phyloP scores from a whole-genome alignment of 2,888 invertebrate genomes.

The Amaurobius ferox region DNA sequence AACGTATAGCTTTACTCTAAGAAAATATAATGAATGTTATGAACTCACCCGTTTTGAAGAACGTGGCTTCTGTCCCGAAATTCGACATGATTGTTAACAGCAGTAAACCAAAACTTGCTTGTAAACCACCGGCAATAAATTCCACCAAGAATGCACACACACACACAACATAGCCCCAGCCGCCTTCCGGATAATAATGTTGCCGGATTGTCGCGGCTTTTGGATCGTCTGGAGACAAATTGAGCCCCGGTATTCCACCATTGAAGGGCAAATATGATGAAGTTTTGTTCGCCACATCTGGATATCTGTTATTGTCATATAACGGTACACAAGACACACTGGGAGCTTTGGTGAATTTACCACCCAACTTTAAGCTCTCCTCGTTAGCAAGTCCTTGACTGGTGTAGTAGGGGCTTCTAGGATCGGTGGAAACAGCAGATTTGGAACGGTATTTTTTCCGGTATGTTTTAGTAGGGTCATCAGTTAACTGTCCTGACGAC shows the following conservation, averaged over 20 bases:
- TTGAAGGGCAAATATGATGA: constrained; percentile 45
- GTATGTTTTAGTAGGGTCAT: constrained; percentile 43
- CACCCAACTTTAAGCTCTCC: constrained; percentile 44
- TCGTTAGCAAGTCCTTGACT: constrained; percentile 48
- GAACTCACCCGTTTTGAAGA: constrained; percentile 68
- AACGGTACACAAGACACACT: constrained; percentile 53
- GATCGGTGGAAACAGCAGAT: constrained; percentile 58
- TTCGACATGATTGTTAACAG: constrained; percentile 68
- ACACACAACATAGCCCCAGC: constrained; percentile 78
- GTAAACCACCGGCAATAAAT: constrained; percentile 77
- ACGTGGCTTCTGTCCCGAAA: constrained; percentile 66
- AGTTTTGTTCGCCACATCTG: constrained; percentile 23
- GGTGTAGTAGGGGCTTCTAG: constrained; percentile 57
- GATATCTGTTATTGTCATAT: constrained; percentile 42
- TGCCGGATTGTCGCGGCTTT: constrained; percentile 81
- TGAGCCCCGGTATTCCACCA: constrained; percentile 70
- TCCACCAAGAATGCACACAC: constrained; percentile 77
- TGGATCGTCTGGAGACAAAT: constrained; percentile 72
- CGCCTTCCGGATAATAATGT: constrained; percentile 88
- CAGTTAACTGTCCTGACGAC: constrained; percentile 42
- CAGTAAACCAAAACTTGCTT: constrained; percentile 77
- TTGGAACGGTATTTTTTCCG: constrained; percentile 70
- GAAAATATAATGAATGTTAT: not conserved
- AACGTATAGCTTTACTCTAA: no score
- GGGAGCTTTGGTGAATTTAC: constrained; percentile 52